Conservation (phyloP, 2,113 vertebrate species). For the Seriola quinqueradiata region DNA sequence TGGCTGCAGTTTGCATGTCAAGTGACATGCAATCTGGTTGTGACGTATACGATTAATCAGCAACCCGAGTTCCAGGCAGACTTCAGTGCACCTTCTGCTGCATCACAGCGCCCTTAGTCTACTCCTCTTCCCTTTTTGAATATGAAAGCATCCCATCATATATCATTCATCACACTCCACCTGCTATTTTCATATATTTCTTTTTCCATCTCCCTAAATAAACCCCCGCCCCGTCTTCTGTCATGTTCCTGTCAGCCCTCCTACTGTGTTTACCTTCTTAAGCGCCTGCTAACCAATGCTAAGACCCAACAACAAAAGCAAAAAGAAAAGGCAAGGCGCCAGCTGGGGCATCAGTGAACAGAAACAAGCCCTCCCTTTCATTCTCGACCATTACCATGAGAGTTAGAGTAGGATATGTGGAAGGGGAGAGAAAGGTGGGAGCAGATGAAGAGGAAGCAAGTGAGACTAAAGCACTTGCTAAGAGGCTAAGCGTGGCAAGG, state of each 20-base stretch:
- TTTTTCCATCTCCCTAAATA: conserved; percentile 35
- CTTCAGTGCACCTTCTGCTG: conserved; percentile 3
- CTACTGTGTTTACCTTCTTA: conserved; percentile 53
- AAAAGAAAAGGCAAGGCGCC: conserved; percentile 33
- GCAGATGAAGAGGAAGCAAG: not conserved
- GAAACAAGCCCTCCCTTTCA: conserved; percentile 59
- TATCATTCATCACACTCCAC: conserved; percentile 51
- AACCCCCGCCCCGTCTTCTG: not conserved
- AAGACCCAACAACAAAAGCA: conserved; percentile 42
- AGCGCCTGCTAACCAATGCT: conserved; percentile 33
- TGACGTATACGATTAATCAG: conserved; percentile 4
- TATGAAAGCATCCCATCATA: conserved; percentile 42
- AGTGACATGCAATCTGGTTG: conserved; percentile 1
- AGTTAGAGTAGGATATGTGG: conserved; percentile 8
- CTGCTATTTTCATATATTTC: conserved; percentile 28
- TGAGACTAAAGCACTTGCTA: conserved; percentile 8
- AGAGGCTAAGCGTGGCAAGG: not conserved
- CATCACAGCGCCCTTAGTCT: not conserved
- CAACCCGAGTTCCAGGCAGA: not conserved
- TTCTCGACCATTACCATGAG: conserved; percentile 48
- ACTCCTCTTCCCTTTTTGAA: conserved; percentile 18
- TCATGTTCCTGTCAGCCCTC: conserved; percentile 31
- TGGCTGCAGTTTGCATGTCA: not conserved
- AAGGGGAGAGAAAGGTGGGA: not conserved
- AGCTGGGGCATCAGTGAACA: conserved; percentile 36